A percentile compares a stretch with the other conserved stretches of the same genome.
phyloP scores from a whole-genome alignment of 2,888 invertebrate species.

The Eledona agricola region DNA sequence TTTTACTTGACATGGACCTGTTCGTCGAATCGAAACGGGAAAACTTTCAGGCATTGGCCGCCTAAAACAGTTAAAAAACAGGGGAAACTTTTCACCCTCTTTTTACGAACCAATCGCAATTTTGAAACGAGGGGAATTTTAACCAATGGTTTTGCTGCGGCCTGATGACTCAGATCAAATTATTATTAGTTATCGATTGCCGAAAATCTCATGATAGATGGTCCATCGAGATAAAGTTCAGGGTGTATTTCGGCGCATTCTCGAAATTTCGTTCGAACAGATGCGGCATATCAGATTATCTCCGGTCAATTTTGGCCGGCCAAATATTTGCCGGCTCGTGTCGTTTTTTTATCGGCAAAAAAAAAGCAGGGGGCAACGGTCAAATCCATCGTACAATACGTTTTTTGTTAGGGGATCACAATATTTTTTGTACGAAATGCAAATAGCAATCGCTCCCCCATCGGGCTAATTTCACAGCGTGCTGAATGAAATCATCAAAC shows the following conservation, averaged over 20 bases:
- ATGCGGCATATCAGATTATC: constrained; percentile 20
- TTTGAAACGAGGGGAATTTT: constrained; percentile 50
- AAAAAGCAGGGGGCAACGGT: constrained; percentile 54
- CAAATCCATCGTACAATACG: constrained; percentile 54
- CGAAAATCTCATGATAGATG: constrained; percentile 34
- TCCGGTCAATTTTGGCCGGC: constrained; percentile 23
- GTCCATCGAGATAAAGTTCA: constrained; percentile 9
- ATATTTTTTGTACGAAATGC: constrained; percentile 52
- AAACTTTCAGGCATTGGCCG: constrained; percentile 51
- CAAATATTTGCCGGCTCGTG: constrained; percentile 31
- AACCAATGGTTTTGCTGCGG: constrained; percentile 48
- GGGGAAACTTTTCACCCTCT: constrained; percentile 54
- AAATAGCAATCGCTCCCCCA: constrained; percentile 51
- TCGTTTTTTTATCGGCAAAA: constrained; percentile 18
- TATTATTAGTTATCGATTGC: constrained; percentile 52
- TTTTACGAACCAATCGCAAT: constrained; percentile 55
- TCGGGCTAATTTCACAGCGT: constrained; percentile 46
- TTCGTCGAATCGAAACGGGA: constrained; percentile 12
- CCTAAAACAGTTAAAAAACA: constrained; percentile 58
- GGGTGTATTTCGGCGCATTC: too few species aligned
- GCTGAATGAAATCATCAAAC: constrained; percentile 29
- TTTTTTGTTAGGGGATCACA: constrained; percentile 52
- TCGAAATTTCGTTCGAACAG: too few species aligned
- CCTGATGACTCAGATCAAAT: constrained; percentile 51
- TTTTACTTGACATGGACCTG: constrained; percentile 14